These are phyloP conservation scores for Portunus trituberculatus DNA, from an alignment of 1,140 invertebrate species.

Conservation along the genomic window DNA sequence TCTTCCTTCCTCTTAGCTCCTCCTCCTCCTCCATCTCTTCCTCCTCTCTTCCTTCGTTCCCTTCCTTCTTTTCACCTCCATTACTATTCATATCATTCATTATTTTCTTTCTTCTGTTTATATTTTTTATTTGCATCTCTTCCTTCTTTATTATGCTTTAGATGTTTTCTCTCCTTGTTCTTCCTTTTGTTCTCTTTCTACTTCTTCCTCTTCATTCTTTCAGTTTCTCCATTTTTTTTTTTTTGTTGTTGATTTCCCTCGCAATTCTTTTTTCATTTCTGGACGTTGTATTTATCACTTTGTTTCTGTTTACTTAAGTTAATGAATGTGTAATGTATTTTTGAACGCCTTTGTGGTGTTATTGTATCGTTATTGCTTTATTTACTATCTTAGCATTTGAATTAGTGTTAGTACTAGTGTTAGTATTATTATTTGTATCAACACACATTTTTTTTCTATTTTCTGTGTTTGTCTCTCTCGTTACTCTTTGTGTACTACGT, in stretches of 20 bases:
- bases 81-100: background rate
- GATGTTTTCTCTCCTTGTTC: background rate
- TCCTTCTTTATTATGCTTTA: background rate
- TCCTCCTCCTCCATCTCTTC: background rate
- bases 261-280: background rate
- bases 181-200: background rate
- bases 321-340: no score
- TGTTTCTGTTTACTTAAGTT: no score
- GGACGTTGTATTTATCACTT: background rate
- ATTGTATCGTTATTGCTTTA: background rate
- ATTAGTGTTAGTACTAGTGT: background rate
- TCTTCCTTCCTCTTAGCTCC: background rate
- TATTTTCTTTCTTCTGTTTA: background rate
- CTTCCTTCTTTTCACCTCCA: background rate
- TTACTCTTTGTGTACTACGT: background rate
- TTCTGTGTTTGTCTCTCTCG: background rate
- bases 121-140: background rate
- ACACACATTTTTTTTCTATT: no score
- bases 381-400: background rate
- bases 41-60: background rate
- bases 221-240: background rate
- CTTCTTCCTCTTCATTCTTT: background rate
- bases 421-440: background rate
- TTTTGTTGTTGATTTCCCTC: background rate
- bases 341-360: background rate